Base-by-base conservation (phyloP, 2,113 vertebrate species). In the Macquaria ambigua region DNA sequence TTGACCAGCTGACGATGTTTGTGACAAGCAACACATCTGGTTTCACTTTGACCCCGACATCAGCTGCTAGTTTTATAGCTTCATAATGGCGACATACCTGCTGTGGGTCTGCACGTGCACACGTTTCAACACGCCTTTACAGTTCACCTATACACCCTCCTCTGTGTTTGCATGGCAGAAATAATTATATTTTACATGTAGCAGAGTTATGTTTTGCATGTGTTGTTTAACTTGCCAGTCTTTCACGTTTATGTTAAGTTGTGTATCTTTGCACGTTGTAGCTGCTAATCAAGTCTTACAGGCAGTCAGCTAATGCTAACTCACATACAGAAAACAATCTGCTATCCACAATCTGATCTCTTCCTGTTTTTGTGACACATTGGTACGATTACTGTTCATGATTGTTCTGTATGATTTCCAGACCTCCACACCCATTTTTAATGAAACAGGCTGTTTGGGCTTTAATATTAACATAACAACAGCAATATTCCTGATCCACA, bases 21-120 rank as follows among this genome's bases (percentile, higher is more conserved):
- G 12, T 61, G 63, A 52, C 50, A 12, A 41, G 58, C 46, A 31
- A 2, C 70, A 71, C 76, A 81, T 86, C 77, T 82, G 77, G 43
- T 77, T 87, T 81, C 7, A 74, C 75, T 88, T 50, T n/a, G 50
- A 52, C 28, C 46, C 48, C 23, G 41, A 21, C 43, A 4, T 72
- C 20, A 73, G 72, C 64, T 48, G n/a, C 81, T 53, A 5, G 46
- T 62, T 84, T 74, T 43, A 72, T 14, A 34, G 48, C 81, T 74
- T 81, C 56, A 73, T 61, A 74, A 73, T 18, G 0, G 2, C n/a
- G 15, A 15, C 53, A 62, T 14, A 71, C 63, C 61, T 69, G 76
- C 46, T 68, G 70, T 52, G 72, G 63, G 16, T 28, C n/a, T 39
- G 0, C 25, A 58, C 8, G 3, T 68, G 41, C 39, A 28, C 53